These are phyloP conservation scores for Telenomus remus DNA, from an alignment of 1,140 invertebrate species.

Conservation along the genomic window DNA sequence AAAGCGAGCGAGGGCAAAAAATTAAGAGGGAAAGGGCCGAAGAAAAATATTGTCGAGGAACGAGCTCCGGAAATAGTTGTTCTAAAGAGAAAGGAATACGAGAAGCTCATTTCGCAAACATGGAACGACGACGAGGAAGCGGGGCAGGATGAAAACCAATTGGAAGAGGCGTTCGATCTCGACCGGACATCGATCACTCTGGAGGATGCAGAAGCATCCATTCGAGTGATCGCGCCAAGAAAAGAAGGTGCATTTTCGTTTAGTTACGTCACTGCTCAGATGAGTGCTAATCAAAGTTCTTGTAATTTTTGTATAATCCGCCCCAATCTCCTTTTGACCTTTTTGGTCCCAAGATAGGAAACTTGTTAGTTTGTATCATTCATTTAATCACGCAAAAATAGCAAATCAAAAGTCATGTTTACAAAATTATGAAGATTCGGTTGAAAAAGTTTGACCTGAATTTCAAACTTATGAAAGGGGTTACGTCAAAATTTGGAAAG, in stretches of 20 bases:
- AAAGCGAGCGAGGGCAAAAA: slow-evolving; percentile 2
- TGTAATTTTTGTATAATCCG: no score
- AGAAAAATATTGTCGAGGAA: slow-evolving; percentile 4
- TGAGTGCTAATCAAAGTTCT: not conserved
- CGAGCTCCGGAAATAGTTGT: slow-evolving; percentile 41
- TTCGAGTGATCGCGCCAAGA: not conserved
- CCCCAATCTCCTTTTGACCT: no score
- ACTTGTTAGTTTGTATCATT: no score
- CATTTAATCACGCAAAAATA: no score
- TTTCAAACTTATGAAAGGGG: no score
- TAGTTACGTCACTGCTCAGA: slow-evolving; percentile 3
- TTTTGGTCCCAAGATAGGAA: no score
- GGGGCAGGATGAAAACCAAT: slow-evolving; percentile 16
- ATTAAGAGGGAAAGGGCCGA: slow-evolving; percentile 10
- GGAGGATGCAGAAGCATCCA: slow-evolving; percentile 13
- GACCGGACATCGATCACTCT: slow-evolving; percentile 10
- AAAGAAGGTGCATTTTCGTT: slow-evolving; percentile 20
- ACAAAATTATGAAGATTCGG: no score
- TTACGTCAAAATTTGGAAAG: no score
- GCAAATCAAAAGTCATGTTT: no score
- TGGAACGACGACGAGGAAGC: not conserved
- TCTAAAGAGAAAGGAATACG: slow-evolving; percentile 20
- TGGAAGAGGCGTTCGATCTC: slow-evolving; percentile 24
- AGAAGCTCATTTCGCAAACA: slow-evolving; percentile 9
- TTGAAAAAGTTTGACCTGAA: no score